phyloP scores from a whole-genome alignment of 1,140 invertebrate genomes.

The Neotoxoptera formosana region DNA sequence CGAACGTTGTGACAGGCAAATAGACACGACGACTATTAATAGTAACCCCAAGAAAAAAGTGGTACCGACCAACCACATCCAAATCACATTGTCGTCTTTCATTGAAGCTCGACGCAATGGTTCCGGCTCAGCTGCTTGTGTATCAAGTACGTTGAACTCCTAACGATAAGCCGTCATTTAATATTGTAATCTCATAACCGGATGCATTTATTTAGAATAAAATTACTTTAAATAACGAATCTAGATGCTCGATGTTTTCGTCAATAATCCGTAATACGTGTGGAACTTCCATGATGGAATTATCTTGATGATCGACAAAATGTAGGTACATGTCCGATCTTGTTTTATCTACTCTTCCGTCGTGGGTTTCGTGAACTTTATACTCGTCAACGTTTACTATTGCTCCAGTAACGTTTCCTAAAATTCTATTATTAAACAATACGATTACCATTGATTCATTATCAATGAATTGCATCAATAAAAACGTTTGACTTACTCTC shows the following conservation, averaged over 20 bases:
- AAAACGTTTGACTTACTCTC: conserved; percentile 71
- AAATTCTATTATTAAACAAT: conserved; percentile 66
- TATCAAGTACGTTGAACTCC: conserved; percentile 89
- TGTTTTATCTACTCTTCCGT: conserved; percentile 91
- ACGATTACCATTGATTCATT: neutral
- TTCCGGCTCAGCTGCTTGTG: conserved; percentile 77
- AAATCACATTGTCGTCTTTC: conserved; percentile 67
- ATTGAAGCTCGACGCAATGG: conserved; percentile 67
- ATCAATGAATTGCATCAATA: neutral
- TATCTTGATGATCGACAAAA: conserved; percentile 86
- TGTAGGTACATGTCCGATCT: conserved; percentile 94
- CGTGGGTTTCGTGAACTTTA: conserved; percentile 89
- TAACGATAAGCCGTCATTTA: conserved; percentile 60
- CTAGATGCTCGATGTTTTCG: conserved; percentile 88
- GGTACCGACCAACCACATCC: conserved; percentile 81
- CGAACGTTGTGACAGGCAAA: conserved; percentile 83
- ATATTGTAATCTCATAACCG: neutral
- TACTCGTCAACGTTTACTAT: conserved; percentile 95
- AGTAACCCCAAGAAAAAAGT: conserved; percentile 80
- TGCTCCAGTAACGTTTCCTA: conserved; percentile 85
- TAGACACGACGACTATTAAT: conserved; percentile 77
- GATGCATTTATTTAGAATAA: neutral
- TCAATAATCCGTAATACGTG: conserved; percentile 86
- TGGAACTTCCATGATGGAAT: conserved; percentile 88
- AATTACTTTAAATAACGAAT: conserved; percentile 83